Conservation (phyloP, 2,888 invertebrate species). For the Muscina levida region DNA sequence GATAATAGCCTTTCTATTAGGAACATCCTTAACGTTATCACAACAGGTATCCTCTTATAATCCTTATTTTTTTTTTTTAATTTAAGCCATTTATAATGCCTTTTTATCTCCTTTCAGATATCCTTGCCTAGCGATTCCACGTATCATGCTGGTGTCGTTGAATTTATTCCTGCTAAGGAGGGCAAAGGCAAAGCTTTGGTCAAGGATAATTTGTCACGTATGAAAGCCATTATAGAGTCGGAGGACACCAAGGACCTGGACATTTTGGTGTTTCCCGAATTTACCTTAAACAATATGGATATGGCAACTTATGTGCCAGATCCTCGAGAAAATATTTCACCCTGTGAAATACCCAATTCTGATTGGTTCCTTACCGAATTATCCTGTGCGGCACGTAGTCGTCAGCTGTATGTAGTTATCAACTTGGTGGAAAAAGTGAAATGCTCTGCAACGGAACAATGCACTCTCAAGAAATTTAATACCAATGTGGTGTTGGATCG, state of each 20-base stretch:
- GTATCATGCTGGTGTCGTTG: conserved; percentile 84
- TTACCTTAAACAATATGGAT: conserved; percentile 77
- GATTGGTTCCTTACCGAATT: conserved; percentile 74
- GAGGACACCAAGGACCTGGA: conserved; percentile 80
- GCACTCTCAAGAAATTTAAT: conserved; percentile 82
- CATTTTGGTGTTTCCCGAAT: conserved; percentile 90
- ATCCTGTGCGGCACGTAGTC: conserved; percentile 82
- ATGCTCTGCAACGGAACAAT: conserved; percentile 37
- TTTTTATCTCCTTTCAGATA: conserved; percentile 61
- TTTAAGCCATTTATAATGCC: no score
- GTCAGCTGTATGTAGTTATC: conserved; percentile 81
- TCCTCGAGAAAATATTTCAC: conserved; percentile 72
- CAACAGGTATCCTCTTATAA: conserved; percentile 58
- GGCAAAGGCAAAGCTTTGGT: conserved; percentile 67
- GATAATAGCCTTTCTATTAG: not conserved
- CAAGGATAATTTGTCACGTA: conserved; percentile 62
- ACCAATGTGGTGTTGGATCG: conserved; percentile 89
- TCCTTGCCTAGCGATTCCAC: conserved; percentile 80
- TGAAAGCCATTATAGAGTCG: conserved; percentile 72
- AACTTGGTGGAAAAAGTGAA: conserved; percentile 82
- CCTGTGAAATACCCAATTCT: conserved; percentile 73
- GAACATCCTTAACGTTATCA: not conserved
- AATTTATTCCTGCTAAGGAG: conserved; percentile 80
- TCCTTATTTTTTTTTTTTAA: not conserved
- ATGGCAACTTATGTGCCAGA: conserved; percentile 76